Percentiles rank a stretch among this genome's conserved stretches.
Conservation (phyloP, 64 coral and sea anemone genomes). For the Acropora tenuis region DNA sequence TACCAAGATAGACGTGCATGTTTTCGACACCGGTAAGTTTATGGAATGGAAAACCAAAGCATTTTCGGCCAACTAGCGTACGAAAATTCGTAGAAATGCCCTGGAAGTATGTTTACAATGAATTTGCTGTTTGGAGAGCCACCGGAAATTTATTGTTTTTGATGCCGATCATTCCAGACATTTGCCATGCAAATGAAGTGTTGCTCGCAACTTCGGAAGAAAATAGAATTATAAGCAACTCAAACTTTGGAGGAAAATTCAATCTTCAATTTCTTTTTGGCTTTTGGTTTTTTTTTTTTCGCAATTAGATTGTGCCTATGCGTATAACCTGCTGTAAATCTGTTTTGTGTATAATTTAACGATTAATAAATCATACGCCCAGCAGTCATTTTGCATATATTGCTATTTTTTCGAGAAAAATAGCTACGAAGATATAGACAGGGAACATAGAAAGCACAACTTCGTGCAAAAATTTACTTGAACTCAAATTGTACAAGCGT, state of each 20-base stretch:
- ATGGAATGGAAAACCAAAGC: background rate
- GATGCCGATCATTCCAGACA: background rate
- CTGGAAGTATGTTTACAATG: no score
- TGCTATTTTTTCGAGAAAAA: constrained; percentile 23
- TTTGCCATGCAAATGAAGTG: no score
- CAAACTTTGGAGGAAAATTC: no score
- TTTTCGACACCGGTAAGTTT: constrained; percentile 91
- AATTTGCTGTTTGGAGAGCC: no score
- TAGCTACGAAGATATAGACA: background rate
- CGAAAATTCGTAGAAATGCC: no score
- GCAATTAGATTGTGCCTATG: no score
- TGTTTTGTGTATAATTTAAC: background rate
- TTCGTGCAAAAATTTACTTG: background rate
- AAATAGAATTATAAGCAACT: no score
- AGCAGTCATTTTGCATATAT: constrained; percentile 10
- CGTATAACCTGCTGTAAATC: background rate
- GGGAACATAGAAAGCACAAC: background rate
- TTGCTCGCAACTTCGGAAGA: no score
- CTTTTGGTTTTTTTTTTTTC: no score
- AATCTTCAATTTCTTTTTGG: no score
- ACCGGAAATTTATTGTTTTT: constrained; percentile 48
- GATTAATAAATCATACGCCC: constrained; percentile 43
- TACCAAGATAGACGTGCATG: constrained; percentile 91
- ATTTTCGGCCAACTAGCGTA: no score
- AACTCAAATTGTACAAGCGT: background rate